phyloP scores from a whole-genome alignment of 2,113 vertebrate genomes.

The Bubo scandiacus region DNA sequence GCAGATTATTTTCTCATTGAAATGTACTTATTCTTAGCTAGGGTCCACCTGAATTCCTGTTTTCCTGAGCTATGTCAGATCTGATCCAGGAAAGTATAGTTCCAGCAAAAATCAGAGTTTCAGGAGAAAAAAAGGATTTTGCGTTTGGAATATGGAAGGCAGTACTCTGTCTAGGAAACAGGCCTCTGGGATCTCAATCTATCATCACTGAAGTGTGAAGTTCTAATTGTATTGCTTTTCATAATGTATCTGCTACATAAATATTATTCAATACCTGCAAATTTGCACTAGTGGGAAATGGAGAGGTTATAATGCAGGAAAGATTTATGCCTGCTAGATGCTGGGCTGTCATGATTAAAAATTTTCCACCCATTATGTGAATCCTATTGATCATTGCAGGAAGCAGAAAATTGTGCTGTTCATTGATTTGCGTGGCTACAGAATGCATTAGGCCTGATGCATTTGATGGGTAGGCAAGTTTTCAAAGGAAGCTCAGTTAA shows the following conservation, averaged over 20 bases:
- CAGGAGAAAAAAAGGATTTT: neutral
- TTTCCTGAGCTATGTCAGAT: neutral
- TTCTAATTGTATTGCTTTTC: constrained; percentile 66
- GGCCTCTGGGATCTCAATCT: constrained; percentile 46
- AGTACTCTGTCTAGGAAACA: constrained; percentile 22
- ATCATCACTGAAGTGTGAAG: constrained; percentile 61
- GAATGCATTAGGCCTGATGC: constrained; percentile 76
- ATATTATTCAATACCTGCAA: constrained; percentile 62
- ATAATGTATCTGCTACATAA: constrained; percentile 57
- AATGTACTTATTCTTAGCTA: neutral
- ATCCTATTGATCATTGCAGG: constrained; percentile 78
- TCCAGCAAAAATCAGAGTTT: neutral
- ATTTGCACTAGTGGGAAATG: constrained; percentile 60
- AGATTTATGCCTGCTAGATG: constrained; percentile 72
- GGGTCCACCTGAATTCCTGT: accelerated
- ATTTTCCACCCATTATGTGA: constrained; percentile 77
- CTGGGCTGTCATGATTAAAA: constrained; percentile 76
- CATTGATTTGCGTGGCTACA: constrained; percentile 77
- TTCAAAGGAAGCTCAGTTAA: constrained; percentile 76
- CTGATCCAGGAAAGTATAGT: neutral
- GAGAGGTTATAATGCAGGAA: constrained; percentile 63
- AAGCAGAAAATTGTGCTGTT: constrained; percentile 76
- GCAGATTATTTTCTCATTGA: neutral
- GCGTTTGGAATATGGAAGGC: neutral
- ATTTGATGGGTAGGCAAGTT: constrained; percentile 74